Evolutionary conservation across 1,140 invertebrate genomes (phyloP).

Genomic region (Phymastichus coffea): DNA sequence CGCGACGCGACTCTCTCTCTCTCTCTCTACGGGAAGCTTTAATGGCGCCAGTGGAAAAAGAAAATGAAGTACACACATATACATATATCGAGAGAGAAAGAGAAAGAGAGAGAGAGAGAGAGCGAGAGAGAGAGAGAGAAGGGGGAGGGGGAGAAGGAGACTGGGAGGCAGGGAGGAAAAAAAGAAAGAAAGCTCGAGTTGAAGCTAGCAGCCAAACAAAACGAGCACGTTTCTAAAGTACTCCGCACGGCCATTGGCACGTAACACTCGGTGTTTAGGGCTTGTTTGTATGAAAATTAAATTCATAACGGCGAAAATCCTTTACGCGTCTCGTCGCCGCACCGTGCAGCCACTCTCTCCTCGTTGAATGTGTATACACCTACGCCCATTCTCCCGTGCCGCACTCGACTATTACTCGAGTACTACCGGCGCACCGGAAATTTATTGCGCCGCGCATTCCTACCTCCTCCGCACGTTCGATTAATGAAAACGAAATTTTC

Average conservation of each 20-base stretch:
- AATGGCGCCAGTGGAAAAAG: slow-evolving; percentile 5
- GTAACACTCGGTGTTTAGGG: slow-evolving; percentile 32
- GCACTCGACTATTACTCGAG: slow-evolving; percentile 9
- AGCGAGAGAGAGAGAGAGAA: too few species aligned
- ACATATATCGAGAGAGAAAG: neutral
- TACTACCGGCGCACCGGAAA: slow-evolving; percentile 22
- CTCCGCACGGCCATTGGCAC: slow-evolving; percentile 29
- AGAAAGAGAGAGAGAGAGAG: too few species aligned
- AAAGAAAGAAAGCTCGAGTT: neutral
- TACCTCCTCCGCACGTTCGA: slow-evolving; percentile 4
- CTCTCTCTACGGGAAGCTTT: slow-evolving; percentile 3
- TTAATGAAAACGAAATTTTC: slow-evolving; percentile 17
- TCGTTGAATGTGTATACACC: too few species aligned
- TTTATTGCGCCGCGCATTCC: neutral
- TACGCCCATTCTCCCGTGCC: neutral
- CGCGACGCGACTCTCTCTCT: slow-evolving; percentile 42
- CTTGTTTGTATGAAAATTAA: slow-evolving; percentile 54
- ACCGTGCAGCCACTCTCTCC: too few species aligned
- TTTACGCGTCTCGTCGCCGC: slow-evolving; percentile 41
- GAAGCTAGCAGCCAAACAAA: neutral
- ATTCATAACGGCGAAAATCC: slow-evolving; percentile 53
- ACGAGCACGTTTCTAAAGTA: neutral
- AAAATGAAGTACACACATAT: neutral
- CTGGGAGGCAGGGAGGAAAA: slow-evolving; percentile 1
- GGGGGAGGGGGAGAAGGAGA: neutral